Evolutionary conservation across 2,113 vertebrate genomes (phyloP), one percentile per base, ranked within the genome.

Genomic region (Sceloporus tristichus): DNA sequence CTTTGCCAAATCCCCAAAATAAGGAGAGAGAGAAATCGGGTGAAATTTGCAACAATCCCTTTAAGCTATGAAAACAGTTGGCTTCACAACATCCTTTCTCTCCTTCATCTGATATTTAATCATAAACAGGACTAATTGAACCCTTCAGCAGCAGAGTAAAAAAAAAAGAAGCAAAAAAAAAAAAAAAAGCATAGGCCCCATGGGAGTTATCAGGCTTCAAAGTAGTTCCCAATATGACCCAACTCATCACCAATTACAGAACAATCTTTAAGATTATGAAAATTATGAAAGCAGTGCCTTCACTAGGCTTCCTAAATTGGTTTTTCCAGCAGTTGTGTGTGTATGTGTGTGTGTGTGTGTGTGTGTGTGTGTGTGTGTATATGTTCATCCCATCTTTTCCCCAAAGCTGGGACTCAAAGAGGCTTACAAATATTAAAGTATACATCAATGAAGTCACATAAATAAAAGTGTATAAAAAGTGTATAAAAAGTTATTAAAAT

Each of bases 1-100:
- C 81, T 89, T 88, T 97, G 96, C 96, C 96, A 97, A 96, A 91
- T 95, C 92, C 90, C 94, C 93, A 92, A 95, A 93, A 90, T 92
- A 92, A 87, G 90, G 87, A 79, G 87, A 68, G 42, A 78, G 91
- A 92, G 65, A 21, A 94, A 88, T 42, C 92, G 92, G 90, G 77
- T 79, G 54, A 88, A 93, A 89, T 89, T 68, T 91, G 78, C 70
- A 34, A 81, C 91, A 86, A 87, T 34, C 90, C 84, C 90, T 95
- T 95, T 95, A 92, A 68, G 93, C 91, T 94, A 89, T 90, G 91
- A 96, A 97, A 97, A 97, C 93, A 62, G 87, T 87, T 95, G 96
- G 95, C 89, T 90, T 91, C 91, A 92, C 94, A 94, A 92, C 94
- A 95, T 95, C 88, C 92, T 87, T 92, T 89, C 90, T 91, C 87